Base-by-base conservation (phyloP, 1,140 invertebrate genomes). In the Anastrepha obliqua region DNA sequence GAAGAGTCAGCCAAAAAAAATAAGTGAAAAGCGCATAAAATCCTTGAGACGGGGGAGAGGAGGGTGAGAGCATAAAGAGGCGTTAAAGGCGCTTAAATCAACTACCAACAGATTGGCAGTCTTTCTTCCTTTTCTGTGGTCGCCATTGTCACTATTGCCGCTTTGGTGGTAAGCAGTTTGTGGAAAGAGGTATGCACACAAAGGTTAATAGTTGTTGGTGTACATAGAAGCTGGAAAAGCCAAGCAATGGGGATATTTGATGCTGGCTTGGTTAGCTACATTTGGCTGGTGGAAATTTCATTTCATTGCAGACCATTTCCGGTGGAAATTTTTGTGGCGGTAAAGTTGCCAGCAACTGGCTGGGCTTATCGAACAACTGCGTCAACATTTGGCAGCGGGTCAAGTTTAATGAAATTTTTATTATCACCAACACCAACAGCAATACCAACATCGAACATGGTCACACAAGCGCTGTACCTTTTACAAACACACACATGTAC, bases 331-430 rank as follows among this genome's bases (percentile, higher is more conserved):
- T 67, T 67, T 67, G 64, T 42, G 64, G 64, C 64, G 29, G 64
- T 9, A 42, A 67, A 67, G 64, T 67, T 65, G 20, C 64, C 20
- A 65, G 20, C n/a, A 1, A 39, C 64, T 67, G 11, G 39, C 13
- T 42, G 29, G 20, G 64, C 8, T 2, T 67, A 42, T 29, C 29
- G 64, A 29, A 67, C 11, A 67, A 67, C n/a, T 67, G 64, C 29
- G 29, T 13, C 9, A 20, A 29, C 64, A 67, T 42, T 67, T 67
- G 64, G 64, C 64, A 67, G 64, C 64, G 11, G 64, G 64, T 67
- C 64, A 67, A 67, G 64, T 67, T 67, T 67, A 67, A 67, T 67
- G 64, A 67, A 67, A 67, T 67, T 67, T 67, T 67, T 67, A 67
- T 67, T 67, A 67, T 42, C 64, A 8, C 29, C 29, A 42, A 67